Base-by-base conservation (phyloP, 2,888 invertebrate species). In the Elgonia sp. region DNA sequence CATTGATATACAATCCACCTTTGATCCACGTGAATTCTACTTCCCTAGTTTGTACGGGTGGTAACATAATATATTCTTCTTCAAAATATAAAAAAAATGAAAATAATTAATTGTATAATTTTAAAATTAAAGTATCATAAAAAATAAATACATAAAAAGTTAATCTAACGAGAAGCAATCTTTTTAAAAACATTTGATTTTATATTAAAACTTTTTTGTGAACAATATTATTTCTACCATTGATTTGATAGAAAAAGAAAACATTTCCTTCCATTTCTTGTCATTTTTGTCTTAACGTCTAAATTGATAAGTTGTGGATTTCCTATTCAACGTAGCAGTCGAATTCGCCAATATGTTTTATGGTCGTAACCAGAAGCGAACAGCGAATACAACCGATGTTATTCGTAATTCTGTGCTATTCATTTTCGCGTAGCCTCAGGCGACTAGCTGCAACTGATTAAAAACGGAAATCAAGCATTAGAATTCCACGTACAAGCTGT, bases 391-490 rank as follows among this genome's bases (percentile, higher is more conserved):
- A 63, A 67, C 40, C 69, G 79, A 86, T 50, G 57, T 60, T 80
- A 50, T 57, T 60, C 60, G 62, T 84, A 79, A 87, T 84, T 85
- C 79, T 50, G 63, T 16, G 60, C 79, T 84, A 86, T 84, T 90
- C 88, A 89, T 89, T 89, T 89, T 87, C 81, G 84, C 84, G 50
- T 70, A 57, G 69, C 91, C 89, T 84, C 86, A 76, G 86, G 90
- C 90, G 80, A 89, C 90, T 91, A 83, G 80, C 79, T 87, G 81
- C 86, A 90, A 91, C 90, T 92, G 91, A 92, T 93, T 92, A 92
- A 91, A 92, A 91, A 91, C 90, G 89, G 88, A 91, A 91, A 91
- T 90, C 90, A 91, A 90, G 89, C 89, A 89, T 91, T 88, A 89
- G 84, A 86, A 89, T 91, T 90, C 87, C 72, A 67, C 84, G 76